Evolutionary conservation across 2,797 vertebrate species (phyloP).

Genomic region (Scyliorhinus canicula): DNA sequence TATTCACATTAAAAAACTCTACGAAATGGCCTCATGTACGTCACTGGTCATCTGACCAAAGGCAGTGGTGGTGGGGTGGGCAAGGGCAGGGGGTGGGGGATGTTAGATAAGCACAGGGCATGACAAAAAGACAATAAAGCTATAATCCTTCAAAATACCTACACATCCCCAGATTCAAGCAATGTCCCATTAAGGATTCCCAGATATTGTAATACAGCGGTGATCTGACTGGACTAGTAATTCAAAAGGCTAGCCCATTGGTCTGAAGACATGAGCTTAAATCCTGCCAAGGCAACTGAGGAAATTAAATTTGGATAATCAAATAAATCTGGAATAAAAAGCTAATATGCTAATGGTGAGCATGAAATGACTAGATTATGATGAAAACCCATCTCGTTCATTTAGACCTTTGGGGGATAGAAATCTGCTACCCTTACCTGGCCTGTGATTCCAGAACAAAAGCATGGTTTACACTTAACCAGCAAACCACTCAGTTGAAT

Average conservation of each 20-base stretch:
- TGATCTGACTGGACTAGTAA: neutral
- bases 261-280: neutral
- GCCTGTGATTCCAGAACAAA: no score
- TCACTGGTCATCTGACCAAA: neutral
- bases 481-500: neutral
- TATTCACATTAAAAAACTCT: neutral
- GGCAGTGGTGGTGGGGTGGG: neutral
- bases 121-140: neutral
- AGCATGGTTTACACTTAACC: neutral
- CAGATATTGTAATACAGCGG: neutral
- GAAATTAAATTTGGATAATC: neutral
- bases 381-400: neutral
- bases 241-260: neutral
- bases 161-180: neutral
- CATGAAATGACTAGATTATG: neutral
- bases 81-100: no score
- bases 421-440: neutral
- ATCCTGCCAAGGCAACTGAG: neutral
- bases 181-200: neutral
- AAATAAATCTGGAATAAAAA: neutral
- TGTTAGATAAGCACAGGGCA: neutral
- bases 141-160: neutral
- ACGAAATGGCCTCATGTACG: neutral
- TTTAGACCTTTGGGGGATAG: neutral
- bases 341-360: neutral